Conservation (phyloP, 2,797 vertebrate genomes). For the Rousettus madagascariensis region DNA sequence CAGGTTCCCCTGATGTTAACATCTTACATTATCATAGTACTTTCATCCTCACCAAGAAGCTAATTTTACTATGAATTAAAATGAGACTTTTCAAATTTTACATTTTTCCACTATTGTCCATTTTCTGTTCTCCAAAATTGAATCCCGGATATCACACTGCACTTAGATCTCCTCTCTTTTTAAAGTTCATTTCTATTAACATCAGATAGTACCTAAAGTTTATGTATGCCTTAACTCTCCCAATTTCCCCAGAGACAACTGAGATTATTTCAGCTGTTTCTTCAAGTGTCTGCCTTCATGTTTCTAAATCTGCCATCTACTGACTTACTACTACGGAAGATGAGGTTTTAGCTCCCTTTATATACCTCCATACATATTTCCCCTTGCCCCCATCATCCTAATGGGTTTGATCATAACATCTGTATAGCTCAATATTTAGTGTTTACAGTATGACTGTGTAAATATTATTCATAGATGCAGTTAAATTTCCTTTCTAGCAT, state of each 20-base stretch:
- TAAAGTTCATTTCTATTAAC: background rate
- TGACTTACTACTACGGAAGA: background rate
- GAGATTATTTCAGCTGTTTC: background rate
- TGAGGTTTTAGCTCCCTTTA: background rate
- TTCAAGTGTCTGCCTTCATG: background rate
- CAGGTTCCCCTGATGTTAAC: background rate
- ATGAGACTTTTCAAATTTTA: background rate
- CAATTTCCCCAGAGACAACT: background rate
- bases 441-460: background rate
- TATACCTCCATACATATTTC: background rate
- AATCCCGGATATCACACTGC: background rate
- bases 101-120: background rate
- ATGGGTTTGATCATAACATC: background rate
- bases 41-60: background rate
- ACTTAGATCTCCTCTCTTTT: background rate
- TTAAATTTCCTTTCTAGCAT: background rate
- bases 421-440: background rate
- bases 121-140: background rate
- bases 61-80: background rate
- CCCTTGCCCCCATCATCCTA: too few relatives aligned
- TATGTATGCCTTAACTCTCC: background rate
- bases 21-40: background rate
- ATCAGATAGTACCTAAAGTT: background rate
- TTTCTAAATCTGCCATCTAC: background rate
- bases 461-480: background rate